A percentile compares a stretch with the other conserved stretches of the same genome.
Evolutionary conservation across 2,888 invertebrate genomes (phyloP).

Genomic region (Metacarcinus magister): DNA sequence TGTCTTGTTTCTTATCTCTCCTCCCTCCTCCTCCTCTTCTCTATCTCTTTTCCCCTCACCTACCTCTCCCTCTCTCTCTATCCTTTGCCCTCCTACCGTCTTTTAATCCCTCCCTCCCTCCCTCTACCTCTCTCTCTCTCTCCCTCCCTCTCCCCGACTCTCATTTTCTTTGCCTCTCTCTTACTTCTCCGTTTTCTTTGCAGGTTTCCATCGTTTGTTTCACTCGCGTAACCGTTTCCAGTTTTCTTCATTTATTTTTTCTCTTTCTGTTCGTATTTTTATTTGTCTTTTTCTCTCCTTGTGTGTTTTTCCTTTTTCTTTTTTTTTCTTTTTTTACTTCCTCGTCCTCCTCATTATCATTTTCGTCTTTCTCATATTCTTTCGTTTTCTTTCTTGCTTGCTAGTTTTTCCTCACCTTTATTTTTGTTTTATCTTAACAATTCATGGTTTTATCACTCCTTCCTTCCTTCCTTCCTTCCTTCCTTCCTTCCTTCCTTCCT

Average conservation of each 20-base stretch:
- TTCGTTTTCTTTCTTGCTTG: not conserved
- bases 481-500: not conserved
- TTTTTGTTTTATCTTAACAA: not conserved
- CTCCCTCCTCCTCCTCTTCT: not conserved
- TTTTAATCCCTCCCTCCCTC: not conserved
- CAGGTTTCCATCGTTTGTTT: not conserved
- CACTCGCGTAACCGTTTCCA: not conserved
- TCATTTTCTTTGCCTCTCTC: constrained; percentile 50
- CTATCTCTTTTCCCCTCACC: not conserved
- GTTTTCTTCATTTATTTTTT: not conserved
- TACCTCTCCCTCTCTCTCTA: not conserved
- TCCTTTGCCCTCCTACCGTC: not conserved
- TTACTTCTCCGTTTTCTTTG: not conserved
- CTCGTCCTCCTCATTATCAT: not conserved
- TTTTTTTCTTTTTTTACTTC: not conserved
- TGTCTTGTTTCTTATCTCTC: not conserved
- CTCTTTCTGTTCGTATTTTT: not conserved
- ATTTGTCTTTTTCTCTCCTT: not conserved
- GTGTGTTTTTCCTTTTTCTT: not conserved
- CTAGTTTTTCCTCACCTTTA: not conserved
- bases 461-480: not conserved
- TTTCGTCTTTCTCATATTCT: not conserved
- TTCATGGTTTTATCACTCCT: not conserved
- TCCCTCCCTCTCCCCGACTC: not conserved
- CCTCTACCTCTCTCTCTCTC: not conserved